phyloP scores from a whole-genome alignment of 2,113 vertebrate genomes.

The Antigone vipio region DNA sequence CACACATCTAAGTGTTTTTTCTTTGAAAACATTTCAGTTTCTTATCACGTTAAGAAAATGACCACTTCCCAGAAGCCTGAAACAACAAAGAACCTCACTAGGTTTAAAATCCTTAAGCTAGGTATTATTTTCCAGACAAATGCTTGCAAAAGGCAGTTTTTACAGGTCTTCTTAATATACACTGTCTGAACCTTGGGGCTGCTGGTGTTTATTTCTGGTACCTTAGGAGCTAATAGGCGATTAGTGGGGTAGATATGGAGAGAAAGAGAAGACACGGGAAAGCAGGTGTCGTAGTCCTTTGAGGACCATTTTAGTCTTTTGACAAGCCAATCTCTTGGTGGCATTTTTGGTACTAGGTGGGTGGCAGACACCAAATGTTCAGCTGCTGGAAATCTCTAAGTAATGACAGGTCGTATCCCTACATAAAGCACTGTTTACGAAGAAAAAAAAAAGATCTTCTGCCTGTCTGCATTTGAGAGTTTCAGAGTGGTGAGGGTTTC shows the following conservation, averaged over 20 bases:
- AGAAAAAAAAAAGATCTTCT: neutral
- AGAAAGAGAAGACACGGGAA: neutral
- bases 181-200: neutral
- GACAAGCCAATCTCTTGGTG: neutral
- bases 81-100: conserved; percentile 51
- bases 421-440: neutral
- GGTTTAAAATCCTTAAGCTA: conserved; percentile 52
- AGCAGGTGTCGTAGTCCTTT: conserved; percentile 51
- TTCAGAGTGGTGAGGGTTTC: neutral
- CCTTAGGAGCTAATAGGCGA: conserved; percentile 57
- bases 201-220: conserved; percentile 68
- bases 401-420: conserved; percentile 55
- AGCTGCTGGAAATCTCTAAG: conserved; percentile 50
- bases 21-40: conserved; percentile 62
- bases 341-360: conserved; percentile 59
- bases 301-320: neutral
- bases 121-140: conserved; percentile 63
- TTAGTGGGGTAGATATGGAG: conserved; percentile 48
- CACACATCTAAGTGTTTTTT: conserved; percentile 24
- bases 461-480: neutral
- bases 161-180: neutral
- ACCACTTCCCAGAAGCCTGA: conserved; percentile 53
- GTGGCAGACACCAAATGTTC: conserved; percentile 61
- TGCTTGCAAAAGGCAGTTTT: conserved; percentile 26
- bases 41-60: conserved; percentile 57